A percentile compares a stretch with the other conserved stretches of the same genome.
phyloP scores from a whole-genome alignment of 2,113 vertebrate species.

The Campylorhamphus procurvoides region DNA sequence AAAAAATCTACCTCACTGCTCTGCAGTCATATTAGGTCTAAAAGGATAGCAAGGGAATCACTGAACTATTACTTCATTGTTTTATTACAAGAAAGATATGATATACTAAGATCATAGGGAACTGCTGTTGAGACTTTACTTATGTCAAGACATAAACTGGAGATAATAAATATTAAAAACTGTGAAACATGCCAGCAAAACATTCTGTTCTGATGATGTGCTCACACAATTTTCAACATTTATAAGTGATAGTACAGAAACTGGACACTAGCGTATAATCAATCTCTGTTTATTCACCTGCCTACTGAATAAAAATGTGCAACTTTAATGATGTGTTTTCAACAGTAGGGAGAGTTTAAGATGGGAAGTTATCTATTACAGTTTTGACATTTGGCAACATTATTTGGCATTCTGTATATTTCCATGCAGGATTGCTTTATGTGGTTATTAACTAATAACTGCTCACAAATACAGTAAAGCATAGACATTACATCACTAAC shows the following conservation, averaged over 20 bases:
- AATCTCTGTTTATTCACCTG: neutral
- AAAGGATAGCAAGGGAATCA: neutral
- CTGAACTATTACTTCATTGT: neutral
- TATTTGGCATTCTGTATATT: neutral
- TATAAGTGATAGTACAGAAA: neutral
- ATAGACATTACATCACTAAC: neutral
- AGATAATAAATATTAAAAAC: neutral
- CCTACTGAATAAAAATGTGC: neutral
- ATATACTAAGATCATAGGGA: neutral
- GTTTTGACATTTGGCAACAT: neutral
- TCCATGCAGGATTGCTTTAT: conserved; percentile 3
- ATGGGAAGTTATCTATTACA: neutral
- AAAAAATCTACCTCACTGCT: neutral
- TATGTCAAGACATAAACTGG: neutral
- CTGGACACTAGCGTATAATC: neutral
- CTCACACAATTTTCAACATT: neutral
- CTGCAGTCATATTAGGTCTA: neutral
- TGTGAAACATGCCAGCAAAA: neutral
- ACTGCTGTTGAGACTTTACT: neutral
- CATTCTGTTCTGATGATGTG: neutral
- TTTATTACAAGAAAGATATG: neutral
- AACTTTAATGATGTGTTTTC: neutral
- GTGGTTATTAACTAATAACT: conserved; percentile 16
- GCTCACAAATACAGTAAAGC: neutral
- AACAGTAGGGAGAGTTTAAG: neutral